Evolutionary conservation across 2,888 invertebrate species (phyloP).

Genomic region (Mactromeris polynyma): DNA sequence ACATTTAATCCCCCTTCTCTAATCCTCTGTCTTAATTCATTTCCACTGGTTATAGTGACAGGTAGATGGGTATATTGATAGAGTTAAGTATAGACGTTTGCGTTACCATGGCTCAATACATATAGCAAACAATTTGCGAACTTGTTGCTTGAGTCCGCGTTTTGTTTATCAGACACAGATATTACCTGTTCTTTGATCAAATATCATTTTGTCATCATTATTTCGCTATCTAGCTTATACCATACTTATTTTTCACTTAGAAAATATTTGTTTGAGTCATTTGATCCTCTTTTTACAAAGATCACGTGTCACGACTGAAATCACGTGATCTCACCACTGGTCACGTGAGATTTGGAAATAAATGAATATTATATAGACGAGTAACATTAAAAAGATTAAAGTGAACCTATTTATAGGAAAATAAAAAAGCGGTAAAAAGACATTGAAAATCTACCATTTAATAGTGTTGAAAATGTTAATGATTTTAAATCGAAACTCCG

Average conservation of each 20-base stretch:
- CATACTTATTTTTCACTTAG: background rate
- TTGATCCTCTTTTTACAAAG: background rate
- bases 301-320: background rate
- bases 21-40: background rate
- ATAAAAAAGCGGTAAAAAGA: background rate
- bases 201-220: constrained; percentile 6
- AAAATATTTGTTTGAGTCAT: background rate
- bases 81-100: background rate
- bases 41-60: background rate
- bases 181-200: background rate
- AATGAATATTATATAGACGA: background rate
- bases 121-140: background rate
- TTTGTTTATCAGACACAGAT: background rate
- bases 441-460: background rate
- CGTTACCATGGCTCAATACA: constrained; percentile 1
- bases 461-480: background rate
- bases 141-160: background rate
- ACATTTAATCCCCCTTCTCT: background rate
- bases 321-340: background rate
- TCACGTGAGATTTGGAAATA: background rate
- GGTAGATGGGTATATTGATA: background rate
- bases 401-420: background rate
- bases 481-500: background rate
- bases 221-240: background rate
- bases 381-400: background rate